These are phyloP conservation scores for Sceliomorpha sp. DNA, from an alignment of 2,888 invertebrate genomes.

Conservation along the genomic window DNA sequence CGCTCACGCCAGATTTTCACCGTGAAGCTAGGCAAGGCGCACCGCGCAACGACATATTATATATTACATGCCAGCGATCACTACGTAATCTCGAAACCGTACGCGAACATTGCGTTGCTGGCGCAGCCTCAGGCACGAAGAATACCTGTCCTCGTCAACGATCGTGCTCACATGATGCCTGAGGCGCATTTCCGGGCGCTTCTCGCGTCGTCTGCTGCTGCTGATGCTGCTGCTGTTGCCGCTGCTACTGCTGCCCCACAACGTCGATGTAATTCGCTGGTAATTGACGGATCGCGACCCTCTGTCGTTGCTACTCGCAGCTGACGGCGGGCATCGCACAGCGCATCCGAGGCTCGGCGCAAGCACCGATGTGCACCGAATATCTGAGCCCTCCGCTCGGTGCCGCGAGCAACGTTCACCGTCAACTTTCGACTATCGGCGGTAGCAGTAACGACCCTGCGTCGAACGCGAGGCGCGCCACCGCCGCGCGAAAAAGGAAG, in stretches of 20 bases:
- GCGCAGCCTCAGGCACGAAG: conserved; percentile 68
- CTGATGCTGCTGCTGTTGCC: no score
- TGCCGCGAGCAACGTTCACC: conserved; percentile 29
- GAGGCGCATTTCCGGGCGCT: conserved; percentile 55
- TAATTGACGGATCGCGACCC: conserved; percentile 2
- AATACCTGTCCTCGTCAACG: conserved; percentile 59
- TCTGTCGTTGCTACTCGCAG: conserved; percentile 26
- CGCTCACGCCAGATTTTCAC: conserved; percentile 85
- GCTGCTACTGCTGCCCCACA: no score
- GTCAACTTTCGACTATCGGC: conserved; percentile 38
- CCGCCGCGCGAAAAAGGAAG: conserved; percentile 34
- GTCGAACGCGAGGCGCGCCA: conserved; percentile 35
- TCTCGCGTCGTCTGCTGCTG: conserved; percentile 49
- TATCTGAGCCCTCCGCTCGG: conserved; percentile 48
- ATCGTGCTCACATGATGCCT: conserved; percentile 46
- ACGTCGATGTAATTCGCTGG: conserved; percentile 51
- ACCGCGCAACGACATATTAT: conserved; percentile 69
- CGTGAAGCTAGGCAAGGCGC: conserved; percentile 82
- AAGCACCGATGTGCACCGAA: conserved; percentile 63
- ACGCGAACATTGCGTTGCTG: conserved; percentile 83
- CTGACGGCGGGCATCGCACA: conserved; percentile 58
- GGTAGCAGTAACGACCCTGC: conserved; percentile 40
- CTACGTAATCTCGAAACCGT: conserved; percentile 83
- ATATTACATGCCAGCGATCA: conserved; percentile 79
- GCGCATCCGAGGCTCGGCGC: conserved; percentile 72